phyloP scores from a whole-genome alignment of 2,888 invertebrate genomes.

The Caradrina clavipalpis region DNA sequence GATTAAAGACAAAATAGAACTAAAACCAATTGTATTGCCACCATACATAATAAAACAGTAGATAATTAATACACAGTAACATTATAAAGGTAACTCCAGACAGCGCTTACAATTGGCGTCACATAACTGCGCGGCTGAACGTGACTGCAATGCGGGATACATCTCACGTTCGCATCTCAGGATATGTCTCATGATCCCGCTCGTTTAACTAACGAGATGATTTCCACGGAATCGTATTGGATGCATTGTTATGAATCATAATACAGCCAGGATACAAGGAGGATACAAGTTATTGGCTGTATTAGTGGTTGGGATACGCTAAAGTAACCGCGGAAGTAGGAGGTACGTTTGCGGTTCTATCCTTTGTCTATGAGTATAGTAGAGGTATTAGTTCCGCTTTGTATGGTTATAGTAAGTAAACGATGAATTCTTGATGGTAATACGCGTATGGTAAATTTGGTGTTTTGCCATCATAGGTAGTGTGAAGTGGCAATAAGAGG shows the following conservation, averaged over 20 bases:
- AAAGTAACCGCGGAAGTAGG: background rate
- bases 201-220: constrained; percentile 53
- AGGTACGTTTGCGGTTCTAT: background rate
- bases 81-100: constrained; percentile 30
- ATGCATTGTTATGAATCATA: constrained; percentile 41
- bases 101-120: constrained; percentile 43
- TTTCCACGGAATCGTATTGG: constrained; percentile 28
- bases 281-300: constrained; percentile 10
- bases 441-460: too few relatives aligned
- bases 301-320: background rate
- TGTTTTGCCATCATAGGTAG: too few relatives aligned
- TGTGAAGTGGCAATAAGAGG: too few relatives aligned
- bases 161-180: constrained; percentile 45
- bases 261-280: constrained; percentile 4
- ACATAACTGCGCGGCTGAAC: constrained; percentile 47
- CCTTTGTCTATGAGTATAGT: background rate
- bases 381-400: too few relatives aligned
- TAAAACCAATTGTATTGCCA: background rate
- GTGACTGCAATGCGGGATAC: constrained; percentile 53
- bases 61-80: constrained; percentile 24
- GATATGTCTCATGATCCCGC: constrained; percentile 49
- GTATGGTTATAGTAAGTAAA: too few relatives aligned
- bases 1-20: background rate
- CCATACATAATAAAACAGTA: background rate
- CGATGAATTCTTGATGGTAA: too few relatives aligned